Percentiles rank a stretch among this genome's conserved stretches.
phyloP scores from a whole-genome alignment of 2,797 vertebrate genomes.

The Coluber constrictor region DNA sequence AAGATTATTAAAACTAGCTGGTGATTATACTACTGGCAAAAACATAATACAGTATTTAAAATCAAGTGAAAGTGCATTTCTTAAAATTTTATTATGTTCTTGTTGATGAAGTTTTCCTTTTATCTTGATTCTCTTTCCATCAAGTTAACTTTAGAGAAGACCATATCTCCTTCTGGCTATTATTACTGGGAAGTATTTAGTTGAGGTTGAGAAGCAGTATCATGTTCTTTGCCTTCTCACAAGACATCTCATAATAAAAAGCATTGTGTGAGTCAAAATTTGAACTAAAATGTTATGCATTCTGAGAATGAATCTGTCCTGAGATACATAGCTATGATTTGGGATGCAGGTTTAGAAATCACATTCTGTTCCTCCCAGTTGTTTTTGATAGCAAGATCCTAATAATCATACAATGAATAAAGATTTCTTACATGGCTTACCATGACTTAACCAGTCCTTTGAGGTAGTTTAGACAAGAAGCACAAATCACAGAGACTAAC shows the following conservation, averaged over 20 bases:
- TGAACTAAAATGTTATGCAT: not conserved
- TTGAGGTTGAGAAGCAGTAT: not conserved
- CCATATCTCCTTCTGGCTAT: not conserved
- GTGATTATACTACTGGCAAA: slow-evolving; percentile 8
- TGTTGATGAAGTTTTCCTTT: not conserved
- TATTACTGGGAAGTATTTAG: not conserved
- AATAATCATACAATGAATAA: not conserved
- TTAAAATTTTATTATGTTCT: not conserved
- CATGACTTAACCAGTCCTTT: too few relatives aligned
- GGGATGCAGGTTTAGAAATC: not conserved
- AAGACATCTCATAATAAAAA: not conserved
- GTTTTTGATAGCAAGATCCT: not conserved
- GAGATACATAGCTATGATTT: not conserved
- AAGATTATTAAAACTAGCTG: not conserved
- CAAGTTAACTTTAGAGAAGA: not conserved
- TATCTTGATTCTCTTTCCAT: not conserved
- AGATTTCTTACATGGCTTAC: too few relatives aligned
- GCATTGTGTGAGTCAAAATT: not conserved
- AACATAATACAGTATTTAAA: not conserved
- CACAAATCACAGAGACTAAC: too few relatives aligned
- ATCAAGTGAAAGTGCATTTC: not conserved
- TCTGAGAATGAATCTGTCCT: not conserved
- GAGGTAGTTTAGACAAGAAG: too few relatives aligned
- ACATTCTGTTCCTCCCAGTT: not conserved
- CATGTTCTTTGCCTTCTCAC: not conserved